Conservation (phyloP, 2,113 vertebrate species). For the Erpornis zantholeuca region DNA sequence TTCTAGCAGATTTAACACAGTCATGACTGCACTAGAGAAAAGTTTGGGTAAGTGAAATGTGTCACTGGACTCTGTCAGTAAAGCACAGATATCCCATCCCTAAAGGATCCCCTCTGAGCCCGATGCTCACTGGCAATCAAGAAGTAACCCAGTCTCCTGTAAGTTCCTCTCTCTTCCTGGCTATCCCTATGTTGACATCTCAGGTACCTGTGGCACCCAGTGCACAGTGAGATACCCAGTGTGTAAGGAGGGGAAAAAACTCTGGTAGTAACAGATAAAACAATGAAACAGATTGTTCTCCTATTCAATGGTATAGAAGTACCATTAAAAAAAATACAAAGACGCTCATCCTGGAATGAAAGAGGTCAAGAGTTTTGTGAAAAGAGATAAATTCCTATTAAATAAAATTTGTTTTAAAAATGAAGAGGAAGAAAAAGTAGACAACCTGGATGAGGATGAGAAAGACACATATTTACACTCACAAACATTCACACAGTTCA, state of each 20-base stretch:
- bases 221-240: background rate
- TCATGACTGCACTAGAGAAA: background rate
- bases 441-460: background rate
- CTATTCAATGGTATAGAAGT: background rate
- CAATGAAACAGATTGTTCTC: background rate
- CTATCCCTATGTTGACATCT: background rate
- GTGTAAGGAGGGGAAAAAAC: background rate
- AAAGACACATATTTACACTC: background rate
- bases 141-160: background rate
- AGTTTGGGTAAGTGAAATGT: background rate
- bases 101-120: background rate
- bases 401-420: too few species aligned
- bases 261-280: background rate
- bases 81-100: background rate
- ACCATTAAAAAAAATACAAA: background rate
- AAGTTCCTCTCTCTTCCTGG: background rate
- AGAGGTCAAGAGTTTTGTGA: background rate
- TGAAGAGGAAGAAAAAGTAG: background rate
- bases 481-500: background rate
- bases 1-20: background rate
- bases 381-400: background rate
- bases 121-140: background rate
- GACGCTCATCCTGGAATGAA: background rate
- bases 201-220: background rate
- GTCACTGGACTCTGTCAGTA: background rate